phyloP scores from a whole-genome alignment of 2,113 vertebrate species.

The Podocnemis expansa region DNA sequence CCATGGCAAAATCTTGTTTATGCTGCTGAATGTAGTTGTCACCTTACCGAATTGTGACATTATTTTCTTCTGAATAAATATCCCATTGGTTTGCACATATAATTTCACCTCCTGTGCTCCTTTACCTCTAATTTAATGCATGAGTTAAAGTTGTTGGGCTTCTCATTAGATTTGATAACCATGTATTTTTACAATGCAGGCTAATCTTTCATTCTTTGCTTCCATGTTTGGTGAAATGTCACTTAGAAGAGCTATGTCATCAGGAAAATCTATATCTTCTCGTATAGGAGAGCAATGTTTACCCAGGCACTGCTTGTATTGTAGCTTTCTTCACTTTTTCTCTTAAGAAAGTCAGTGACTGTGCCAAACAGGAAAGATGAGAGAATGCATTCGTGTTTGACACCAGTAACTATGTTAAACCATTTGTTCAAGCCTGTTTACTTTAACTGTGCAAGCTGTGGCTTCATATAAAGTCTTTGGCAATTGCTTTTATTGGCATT shows the following conservation, averaged over 20 bases:
- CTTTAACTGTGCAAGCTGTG: neutral
- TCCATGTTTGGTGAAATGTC: neutral
- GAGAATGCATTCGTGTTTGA: neutral
- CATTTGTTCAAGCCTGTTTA: neutral
- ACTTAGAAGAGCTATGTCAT: neutral
- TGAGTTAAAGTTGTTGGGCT: neutral
- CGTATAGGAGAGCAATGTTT: neutral
- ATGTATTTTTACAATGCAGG: neutral
- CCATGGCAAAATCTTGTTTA: neutral
- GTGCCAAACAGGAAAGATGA: neutral
- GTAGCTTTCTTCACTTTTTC: neutral
- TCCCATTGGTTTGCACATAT: neutral
- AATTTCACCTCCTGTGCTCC: neutral
- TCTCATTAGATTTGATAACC: neutral
- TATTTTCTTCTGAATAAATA: neutral
- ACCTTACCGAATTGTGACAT: neutral
- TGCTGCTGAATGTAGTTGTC: neutral
- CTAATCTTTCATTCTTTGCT: neutral
- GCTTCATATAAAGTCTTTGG: neutral
- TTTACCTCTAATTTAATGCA: neutral
- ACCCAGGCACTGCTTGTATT: neutral
- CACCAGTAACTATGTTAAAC: neutral
- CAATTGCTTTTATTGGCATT: neutral
- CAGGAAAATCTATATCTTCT: neutral
- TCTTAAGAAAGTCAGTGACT: neutral